Percentiles rank a stretch among this genome's conserved stretches.
These are phyloP conservation scores for Cheilosia variabilis DNA, from an alignment of 2,888 invertebrate species.

Conservation along the genomic window DNA sequence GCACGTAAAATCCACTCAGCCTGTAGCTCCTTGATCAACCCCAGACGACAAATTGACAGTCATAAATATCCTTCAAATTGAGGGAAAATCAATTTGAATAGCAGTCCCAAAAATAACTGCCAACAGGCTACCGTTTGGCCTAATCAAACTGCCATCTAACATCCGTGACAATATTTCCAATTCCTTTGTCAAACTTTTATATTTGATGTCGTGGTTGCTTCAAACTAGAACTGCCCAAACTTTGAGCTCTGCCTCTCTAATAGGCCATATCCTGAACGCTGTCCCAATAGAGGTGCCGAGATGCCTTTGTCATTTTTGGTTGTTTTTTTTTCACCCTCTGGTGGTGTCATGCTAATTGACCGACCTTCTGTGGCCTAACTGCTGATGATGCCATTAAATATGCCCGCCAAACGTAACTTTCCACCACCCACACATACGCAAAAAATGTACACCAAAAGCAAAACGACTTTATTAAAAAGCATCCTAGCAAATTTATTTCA, in stretches of 20 bases:
- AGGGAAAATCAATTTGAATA: too few species aligned
- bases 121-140: too few species aligned
- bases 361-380: constrained; percentile 28
- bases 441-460: background rate
- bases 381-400: constrained; percentile 34
- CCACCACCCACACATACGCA: constrained; percentile 23
- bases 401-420: constrained; percentile 4
- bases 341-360: constrained; percentile 12
- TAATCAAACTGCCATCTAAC: background rate
- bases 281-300: background rate
- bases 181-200: background rate
- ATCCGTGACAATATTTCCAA: background rate
- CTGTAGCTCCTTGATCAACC: too few species aligned
- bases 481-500: constrained; percentile 57
- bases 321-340: too few species aligned
- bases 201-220: background rate
- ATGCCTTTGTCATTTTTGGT: background rate
- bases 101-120: too few species aligned
- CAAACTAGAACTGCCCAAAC: background rate
- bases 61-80: too few species aligned
- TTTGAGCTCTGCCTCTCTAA: background rate
- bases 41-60: too few species aligned
- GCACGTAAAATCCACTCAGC: too few species aligned
- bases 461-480: constrained; percentile 69
- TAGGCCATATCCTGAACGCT: background rate